Evolutionary conservation across 2,888 invertebrate species (phyloP), one percentile per base, ranked within the genome.

Genomic region (Teleogryllus oceanicus): DNA sequence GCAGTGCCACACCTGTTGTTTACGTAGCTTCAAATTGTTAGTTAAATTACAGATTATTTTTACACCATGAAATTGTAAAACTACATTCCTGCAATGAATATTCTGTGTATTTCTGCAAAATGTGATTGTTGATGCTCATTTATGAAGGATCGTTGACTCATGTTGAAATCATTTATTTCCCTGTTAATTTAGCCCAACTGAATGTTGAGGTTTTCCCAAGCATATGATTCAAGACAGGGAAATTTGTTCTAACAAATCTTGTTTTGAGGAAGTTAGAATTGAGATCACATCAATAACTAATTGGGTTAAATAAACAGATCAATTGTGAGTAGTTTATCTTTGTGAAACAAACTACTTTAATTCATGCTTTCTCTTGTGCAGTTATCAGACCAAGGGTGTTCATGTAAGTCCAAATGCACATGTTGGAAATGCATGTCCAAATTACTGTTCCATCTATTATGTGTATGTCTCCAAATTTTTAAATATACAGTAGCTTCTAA

Each of bases 191-290:
- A 62, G 62, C 62, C 62, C n/a, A 62, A 62, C n/a, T 62, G 62
- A n/a, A 62, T 62, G 62, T n/a, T 62, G 62, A 18, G n/a, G 62
- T 62, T 62, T 62, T 37, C 37, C 37, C 62, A 62, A 78, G 20
- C 74, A n/a, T 80, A 82, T 82, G 82, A 82, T 79, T 80, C 74
- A 20, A 75, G 74, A 24, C 77, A 78, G 80, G 80, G 50, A 82
- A 80, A 49, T 80, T 80, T 78, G 74, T 18, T 5, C 12, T n/a
- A 78, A 74, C 62, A 80, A 82, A 77, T 80, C 82, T 80, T 80
- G 77, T 78, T 82, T 78, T 82, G 75, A 82, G 77, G 82, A 82
- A 80, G 82, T 77, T 81, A 62, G 62, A 62, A 62, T 13, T 62
- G 62, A 62, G n/a, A 62, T 77, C 62, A 18, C n/a, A 62, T n/a